These are phyloP conservation scores for Scaptomyza graminum DNA, from an alignment of 1,140 invertebrate genomes.

Conservation along the genomic window DNA sequence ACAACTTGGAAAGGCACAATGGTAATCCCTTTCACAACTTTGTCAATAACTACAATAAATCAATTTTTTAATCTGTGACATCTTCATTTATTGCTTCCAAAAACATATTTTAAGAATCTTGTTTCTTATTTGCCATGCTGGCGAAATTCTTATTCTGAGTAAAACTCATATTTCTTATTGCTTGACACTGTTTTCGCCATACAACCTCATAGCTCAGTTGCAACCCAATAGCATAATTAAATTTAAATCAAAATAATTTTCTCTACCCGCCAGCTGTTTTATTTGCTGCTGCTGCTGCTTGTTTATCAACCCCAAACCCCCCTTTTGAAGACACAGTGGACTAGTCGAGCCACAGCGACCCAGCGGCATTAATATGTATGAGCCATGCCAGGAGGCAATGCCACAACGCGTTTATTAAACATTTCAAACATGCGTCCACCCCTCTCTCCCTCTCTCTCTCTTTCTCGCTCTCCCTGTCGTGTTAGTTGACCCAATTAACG, in stretches of 20 bases:
- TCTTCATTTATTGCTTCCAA: too few relatives aligned
- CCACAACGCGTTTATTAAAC: conserved; percentile 75
- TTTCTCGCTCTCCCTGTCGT: conserved; percentile 7
- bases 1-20: too few relatives aligned
- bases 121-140: too few relatives aligned
- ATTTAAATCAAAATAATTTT: conserved; percentile 5
- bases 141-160: too few relatives aligned
- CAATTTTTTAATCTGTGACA: too few relatives aligned
- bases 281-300: too few relatives aligned
- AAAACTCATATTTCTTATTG: too few relatives aligned
- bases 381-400: conserved; percentile 68
- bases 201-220: background rate
- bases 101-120: too few relatives aligned
- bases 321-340: background rate
- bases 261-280: background rate
- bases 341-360: background rate
- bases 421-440: conserved; percentile 25
- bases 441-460: conserved; percentile 6
- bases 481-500: conserved; percentile 69
- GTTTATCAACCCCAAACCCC: conserved; percentile 14
- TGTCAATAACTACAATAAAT: too few relatives aligned
- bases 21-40: too few relatives aligned
- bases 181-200: too few relatives aligned
- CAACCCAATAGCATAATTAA: background rate
- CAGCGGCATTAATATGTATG: conserved; percentile 71